These are phyloP conservation scores for Strix occidentalis DNA, from an alignment of 2,797 vertebrate species.

Conservation along the genomic window DNA sequence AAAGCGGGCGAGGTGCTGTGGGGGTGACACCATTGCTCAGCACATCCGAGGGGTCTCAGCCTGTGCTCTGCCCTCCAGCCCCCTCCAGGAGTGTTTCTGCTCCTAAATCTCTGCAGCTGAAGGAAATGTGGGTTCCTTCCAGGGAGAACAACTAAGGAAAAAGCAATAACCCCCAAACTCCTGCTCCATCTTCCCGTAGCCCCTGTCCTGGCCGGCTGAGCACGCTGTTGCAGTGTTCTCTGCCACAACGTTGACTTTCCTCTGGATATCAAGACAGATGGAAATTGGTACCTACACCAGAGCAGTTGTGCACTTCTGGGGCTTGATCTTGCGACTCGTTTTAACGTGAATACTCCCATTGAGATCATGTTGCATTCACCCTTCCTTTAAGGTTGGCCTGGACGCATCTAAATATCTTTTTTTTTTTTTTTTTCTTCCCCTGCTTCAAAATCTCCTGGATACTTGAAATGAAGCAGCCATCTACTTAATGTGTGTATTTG, in stretches of 20 bases:
- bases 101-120: background rate
- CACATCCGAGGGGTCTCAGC: background rate
- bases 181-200: background rate
- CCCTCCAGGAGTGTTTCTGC: background rate
- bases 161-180: background rate
- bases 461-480: background rate
- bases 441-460: background rate
- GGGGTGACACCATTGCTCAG: background rate
- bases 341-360: fast-evolving
- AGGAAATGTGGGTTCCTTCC: background rate
- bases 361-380: fast-evolving
- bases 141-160: background rate
- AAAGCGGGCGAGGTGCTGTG: fast-evolving
- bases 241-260: fast-evolving
- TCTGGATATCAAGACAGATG: fast-evolving
- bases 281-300: background rate
- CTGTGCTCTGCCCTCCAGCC: background rate
- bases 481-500: fast-evolving
- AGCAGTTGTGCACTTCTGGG: background rate
- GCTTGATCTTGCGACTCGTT: background rate
- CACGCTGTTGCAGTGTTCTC: fast-evolving
- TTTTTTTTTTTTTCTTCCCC: background rate
- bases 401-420: background rate
- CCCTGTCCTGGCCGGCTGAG: background rate
- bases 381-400: background rate